Evolutionary conservation across 2,797 vertebrate genomes (phyloP), one percentile per base, ranked within the genome.

Genomic region (Gouania willdenowi): DNA sequence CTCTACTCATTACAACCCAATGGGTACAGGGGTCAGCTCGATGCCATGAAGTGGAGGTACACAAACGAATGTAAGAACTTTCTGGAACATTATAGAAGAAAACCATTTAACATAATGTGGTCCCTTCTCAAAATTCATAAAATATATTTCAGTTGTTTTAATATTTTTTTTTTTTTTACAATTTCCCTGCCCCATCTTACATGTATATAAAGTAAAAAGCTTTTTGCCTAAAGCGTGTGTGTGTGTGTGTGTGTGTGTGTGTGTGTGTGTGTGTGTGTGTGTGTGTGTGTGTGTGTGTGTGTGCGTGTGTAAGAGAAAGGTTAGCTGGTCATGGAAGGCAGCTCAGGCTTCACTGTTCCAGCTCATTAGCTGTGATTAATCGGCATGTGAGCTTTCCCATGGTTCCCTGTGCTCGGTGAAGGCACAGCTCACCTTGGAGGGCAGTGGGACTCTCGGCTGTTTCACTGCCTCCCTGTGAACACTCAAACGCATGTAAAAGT

Each of bases 281-380:
- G 11, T 38, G 55, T 37, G 45, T 40, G 27, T 26, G 35, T 42
- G 52, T 18, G 41, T 25, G 44, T 16, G 47, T 21, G 26, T 15
- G 18, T 45, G 47, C 23, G 27, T 29, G 62, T 33, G 52, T 40
- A 44, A 45, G 41, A 28, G 49, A 11, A 50, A 75, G 80, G 71
- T 79, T 84, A 76, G 77, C 73, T 45, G 65, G 79, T 79, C 78
- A 73, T 66, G 77, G 73, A 83, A 73, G 76, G 81, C 84, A 75
- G 79, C 62, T 73, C 53, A 50, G 71, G 77, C 83, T 81, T 70
- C 85, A 85, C 62, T 0, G 86, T 87, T 87, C 87, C 84, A 87
- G 87, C 82, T 91, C 88, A 89, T 84, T 91, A 88, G 84, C 64
- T 67, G 79, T 90, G 86, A 92, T 91, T 91, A 91, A 91, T 85